A percentile compares a stretch with the other conserved stretches of the same genome.
These are phyloP conservation scores for Rostratula benghalensis DNA, from an alignment of 2,113 vertebrate genomes.

Conservation along the genomic window DNA sequence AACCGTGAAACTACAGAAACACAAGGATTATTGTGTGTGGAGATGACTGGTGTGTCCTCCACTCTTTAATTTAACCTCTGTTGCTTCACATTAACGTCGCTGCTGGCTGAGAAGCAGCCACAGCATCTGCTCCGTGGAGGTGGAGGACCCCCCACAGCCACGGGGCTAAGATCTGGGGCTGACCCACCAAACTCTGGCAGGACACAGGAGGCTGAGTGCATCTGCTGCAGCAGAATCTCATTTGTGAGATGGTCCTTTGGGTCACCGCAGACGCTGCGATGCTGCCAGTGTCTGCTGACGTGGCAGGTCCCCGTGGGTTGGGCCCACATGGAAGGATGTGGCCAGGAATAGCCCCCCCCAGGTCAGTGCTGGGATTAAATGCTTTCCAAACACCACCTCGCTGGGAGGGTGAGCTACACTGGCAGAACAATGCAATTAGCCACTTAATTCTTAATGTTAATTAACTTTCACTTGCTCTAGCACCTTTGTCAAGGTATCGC, in stretches of 20 bases:
- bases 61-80: fast-evolving
- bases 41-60: background rate
- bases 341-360: fast-evolving
- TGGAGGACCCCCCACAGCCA: background rate
- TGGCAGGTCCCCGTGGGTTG: fast-evolving
- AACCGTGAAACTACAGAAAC: background rate
- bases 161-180: background rate
- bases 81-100: background rate
- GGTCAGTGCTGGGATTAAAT: background rate
- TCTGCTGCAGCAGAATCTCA: fast-evolving
- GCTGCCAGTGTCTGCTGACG: background rate
- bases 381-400: background rate
- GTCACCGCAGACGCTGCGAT: fast-evolving
- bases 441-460: slow-evolving; percentile 49
- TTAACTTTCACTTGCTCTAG: slow-evolving; percentile 33
- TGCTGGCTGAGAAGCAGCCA: background rate
- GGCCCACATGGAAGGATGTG: fast-evolving
- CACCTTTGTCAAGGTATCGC: slow-evolving; percentile 39
- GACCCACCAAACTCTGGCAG: background rate
- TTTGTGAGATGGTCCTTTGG: background rate
- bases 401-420: background rate
- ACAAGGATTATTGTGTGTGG: background rate
- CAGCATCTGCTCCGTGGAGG: background rate
- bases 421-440: slow-evolving; percentile 42
- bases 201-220: fast-evolving